phyloP scores from a whole-genome alignment of 2,888 invertebrate species.

The Cosmia pyralina region DNA sequence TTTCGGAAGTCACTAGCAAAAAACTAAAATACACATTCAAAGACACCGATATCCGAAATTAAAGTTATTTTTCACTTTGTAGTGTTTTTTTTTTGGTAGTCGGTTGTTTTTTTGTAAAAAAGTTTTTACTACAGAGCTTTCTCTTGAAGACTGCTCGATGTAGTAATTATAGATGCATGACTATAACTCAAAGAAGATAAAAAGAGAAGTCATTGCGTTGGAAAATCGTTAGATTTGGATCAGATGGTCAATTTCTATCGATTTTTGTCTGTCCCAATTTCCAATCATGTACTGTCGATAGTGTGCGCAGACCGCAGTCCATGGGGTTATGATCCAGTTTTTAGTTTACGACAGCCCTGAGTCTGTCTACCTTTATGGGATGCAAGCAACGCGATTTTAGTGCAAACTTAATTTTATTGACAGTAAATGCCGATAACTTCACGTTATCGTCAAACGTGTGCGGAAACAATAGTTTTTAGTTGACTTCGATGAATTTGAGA shows the following conservation, averaged over 20 bases:
- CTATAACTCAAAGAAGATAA: neutral
- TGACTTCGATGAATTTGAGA: slow-evolving; percentile 5
- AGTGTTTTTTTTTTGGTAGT: no score
- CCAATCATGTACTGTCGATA: neutral
- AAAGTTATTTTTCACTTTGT: no score
- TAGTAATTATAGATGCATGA: neutral
- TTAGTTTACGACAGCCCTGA: slow-evolving; percentile 45
- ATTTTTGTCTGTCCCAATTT: neutral
- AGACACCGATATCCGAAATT: no score
- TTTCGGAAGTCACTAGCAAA: no score
- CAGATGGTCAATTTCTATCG: neutral
- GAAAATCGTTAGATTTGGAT: neutral
- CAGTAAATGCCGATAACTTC: slow-evolving; percentile 65
- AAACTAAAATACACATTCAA: no score
- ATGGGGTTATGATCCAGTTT: slow-evolving; percentile 40
- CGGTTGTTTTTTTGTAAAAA: no score
- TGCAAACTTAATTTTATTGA: slow-evolving; percentile 65
- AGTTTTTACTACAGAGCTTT: no score
- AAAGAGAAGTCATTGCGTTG: neutral
- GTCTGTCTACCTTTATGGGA: slow-evolving; percentile 45
- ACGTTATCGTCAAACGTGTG: slow-evolving; percentile 50
- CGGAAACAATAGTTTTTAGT: slow-evolving; percentile 18
- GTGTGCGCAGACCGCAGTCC: slow-evolving; percentile 9
- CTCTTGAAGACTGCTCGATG: neutral
- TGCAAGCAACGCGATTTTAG: slow-evolving; percentile 52